Conservation (phyloP, 2,113 vertebrate genomes). For the Cebidichthys violaceus region DNA sequence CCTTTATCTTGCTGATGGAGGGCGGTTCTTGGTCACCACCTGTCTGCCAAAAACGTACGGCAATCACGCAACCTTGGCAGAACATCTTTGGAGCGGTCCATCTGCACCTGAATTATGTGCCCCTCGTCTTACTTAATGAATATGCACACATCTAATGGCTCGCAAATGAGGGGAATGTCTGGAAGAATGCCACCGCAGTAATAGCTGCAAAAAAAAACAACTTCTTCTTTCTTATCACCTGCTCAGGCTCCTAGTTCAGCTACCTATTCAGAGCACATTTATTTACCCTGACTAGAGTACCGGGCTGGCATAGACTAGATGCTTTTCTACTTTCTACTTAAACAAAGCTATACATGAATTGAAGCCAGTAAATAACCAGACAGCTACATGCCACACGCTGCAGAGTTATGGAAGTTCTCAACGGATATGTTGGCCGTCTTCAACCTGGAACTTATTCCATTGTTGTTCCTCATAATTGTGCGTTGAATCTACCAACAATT, state of each 20-base stretch:
- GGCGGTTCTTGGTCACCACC: slow-evolving; percentile 22
- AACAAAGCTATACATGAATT: slow-evolving; percentile 58
- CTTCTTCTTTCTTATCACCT: slow-evolving; percentile 4
- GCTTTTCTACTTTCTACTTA: slow-evolving; percentile 69
- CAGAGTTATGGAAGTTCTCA: slow-evolving; percentile 14
- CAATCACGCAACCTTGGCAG: slow-evolving; percentile 6
- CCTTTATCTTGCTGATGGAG: background rate
- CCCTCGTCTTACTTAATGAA: slow-evolving; percentile 55
- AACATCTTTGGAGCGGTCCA: slow-evolving; percentile 11
- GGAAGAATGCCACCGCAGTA: slow-evolving; percentile 42
- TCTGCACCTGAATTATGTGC: slow-evolving; percentile 46
- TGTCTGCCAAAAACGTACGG: slow-evolving; percentile 4
- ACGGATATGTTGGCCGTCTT: background rate
- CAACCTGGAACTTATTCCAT: background rate
- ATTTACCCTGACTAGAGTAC: slow-evolving; percentile 51
- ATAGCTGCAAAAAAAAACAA: slow-evolving; percentile 36
- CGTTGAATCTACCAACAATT: background rate
- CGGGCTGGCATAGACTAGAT: slow-evolving; percentile 40
- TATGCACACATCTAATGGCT: slow-evolving; percentile 55
- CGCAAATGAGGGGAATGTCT: slow-evolving; percentile 51
- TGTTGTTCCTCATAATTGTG: background rate
- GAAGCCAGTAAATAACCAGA: slow-evolving; percentile 32
- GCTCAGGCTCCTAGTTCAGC: slow-evolving; percentile 15
- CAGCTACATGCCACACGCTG: slow-evolving; percentile 11
- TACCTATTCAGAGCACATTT: slow-evolving; percentile 60